Conservation (phyloP, 2,113 vertebrate genomes). For the Leptobrachium leishanense region DNA sequence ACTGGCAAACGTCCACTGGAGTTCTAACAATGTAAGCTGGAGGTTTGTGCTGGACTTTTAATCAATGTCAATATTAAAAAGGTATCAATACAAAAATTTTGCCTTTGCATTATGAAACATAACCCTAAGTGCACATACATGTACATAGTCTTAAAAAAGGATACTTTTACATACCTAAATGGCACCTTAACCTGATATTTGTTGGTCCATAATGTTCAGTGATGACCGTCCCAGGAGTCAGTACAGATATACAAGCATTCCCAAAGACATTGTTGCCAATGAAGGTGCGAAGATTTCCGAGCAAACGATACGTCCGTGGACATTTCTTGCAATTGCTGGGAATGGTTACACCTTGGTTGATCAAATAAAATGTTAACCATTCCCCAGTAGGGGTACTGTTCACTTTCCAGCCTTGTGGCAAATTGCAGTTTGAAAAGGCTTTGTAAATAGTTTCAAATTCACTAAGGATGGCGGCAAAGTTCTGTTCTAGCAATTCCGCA, state of each 20-base stretch:
- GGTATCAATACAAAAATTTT: no score
- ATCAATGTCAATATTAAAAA: no score
- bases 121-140: no score
- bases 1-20: no score
- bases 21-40: no score
- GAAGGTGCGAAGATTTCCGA: conserved; percentile 94
- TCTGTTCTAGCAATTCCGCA: conserved; percentile 91
- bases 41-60: no score
- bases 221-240: conserved; percentile 87
- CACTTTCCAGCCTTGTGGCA: conserved; percentile 88
- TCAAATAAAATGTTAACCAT: conserved; percentile 96
- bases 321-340: conserved; percentile 91
- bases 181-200: conserved; percentile 95
- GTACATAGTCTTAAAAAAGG: background rate
- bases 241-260: conserved; percentile 93
- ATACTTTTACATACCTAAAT: conserved; percentile 71
- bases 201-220: conserved; percentile 94
- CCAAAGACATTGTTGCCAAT: conserved; percentile 97
- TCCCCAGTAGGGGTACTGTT: conserved; percentile 89
- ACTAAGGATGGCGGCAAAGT: conserved; percentile 87
- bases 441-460: conserved; percentile 93
- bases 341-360: conserved; percentile 91
- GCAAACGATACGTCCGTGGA: conserved; percentile 90
- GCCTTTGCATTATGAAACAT: no score
- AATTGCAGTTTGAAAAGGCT: conserved; percentile 82